phyloP scores from a whole-genome alignment of 1,140 invertebrate genomes.

The Euglossa dilemma region DNA sequence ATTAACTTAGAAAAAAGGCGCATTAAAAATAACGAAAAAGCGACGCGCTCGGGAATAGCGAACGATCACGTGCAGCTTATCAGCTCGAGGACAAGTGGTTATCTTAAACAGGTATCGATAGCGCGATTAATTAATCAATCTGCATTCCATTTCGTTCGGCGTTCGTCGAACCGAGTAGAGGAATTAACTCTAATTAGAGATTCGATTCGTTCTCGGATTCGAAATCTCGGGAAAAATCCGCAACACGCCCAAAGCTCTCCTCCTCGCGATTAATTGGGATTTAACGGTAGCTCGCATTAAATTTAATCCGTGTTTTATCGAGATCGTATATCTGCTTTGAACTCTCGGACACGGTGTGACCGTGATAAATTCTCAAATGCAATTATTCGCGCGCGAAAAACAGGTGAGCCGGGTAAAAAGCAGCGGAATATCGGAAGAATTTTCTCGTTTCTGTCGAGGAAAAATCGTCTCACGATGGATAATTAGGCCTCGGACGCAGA shows the following conservation, averaged over 20 bases:
- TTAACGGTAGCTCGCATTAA: neutral
- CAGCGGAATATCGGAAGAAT: neutral
- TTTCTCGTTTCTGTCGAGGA: no score
- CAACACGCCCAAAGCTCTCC: neutral
- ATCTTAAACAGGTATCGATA: no score
- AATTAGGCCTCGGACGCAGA: no score
- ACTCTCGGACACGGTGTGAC: no score
- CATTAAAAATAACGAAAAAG: no score
- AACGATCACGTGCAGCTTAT: no score
- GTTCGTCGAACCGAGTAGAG: neutral
- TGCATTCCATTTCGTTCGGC: neutral
- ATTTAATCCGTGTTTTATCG: neutral
- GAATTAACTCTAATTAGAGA: neutral
- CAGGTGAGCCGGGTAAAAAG: neutral
- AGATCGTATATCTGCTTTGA: no score
- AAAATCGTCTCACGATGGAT: no score
- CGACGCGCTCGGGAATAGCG: no score
- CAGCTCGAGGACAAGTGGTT: no score
- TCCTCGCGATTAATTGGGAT: neutral
- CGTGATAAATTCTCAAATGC: neutral
- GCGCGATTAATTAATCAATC: no score
- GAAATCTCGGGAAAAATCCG: neutral
- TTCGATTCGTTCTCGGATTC: neutral
- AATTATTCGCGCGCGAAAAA: neutral
- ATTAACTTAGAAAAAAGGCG: no score